A percentile compares a stretch with the other conserved stretches of the same genome.
These are phyloP conservation scores for Agrotis clavis DNA, from an alignment of 2,888 invertebrate species.

Conservation along the genomic window DNA sequence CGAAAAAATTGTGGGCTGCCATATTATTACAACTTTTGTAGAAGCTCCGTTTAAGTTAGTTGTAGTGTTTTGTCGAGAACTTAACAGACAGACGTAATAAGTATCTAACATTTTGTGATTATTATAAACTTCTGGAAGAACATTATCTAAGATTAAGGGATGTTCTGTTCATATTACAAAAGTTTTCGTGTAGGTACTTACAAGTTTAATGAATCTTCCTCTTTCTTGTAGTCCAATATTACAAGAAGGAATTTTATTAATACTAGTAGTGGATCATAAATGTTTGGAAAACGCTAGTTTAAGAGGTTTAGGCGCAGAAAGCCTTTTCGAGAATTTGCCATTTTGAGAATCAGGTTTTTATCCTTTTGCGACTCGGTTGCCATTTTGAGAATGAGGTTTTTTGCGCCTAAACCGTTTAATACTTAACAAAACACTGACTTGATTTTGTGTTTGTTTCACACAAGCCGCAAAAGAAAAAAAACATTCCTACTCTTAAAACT, in stretches of 20 bases:
- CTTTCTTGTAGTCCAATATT: slow-evolving; percentile 23
- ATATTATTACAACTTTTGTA: slow-evolving; percentile 47
- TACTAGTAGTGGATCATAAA: no score
- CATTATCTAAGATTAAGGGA: slow-evolving; percentile 46
- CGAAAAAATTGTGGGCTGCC: slow-evolving; percentile 22
- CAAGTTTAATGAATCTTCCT: neutral
- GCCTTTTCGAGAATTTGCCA: no score
- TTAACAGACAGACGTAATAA: slow-evolving; percentile 20
- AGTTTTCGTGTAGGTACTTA: slow-evolving; percentile 32
- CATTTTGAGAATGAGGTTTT: no score
- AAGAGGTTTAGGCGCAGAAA: no score
- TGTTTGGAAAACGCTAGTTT: neutral
- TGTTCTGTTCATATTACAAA: slow-evolving; percentile 41
- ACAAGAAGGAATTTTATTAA: neutral
- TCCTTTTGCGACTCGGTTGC: no score
- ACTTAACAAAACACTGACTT: no score
- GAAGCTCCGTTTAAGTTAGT: slow-evolving; percentile 47
- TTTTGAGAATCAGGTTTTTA: no score
- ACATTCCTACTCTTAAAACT: neutral
- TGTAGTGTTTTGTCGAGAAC: slow-evolving; percentile 37
- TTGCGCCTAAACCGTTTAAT: no score
- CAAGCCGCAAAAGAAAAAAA: no score
- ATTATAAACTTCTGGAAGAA: slow-evolving; percentile 45
- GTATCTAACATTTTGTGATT: slow-evolving; percentile 44
- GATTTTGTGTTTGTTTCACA: no score